Base-by-base conservation (phyloP, 2,113 vertebrate genomes). In the Nothocercus julius region DNA sequence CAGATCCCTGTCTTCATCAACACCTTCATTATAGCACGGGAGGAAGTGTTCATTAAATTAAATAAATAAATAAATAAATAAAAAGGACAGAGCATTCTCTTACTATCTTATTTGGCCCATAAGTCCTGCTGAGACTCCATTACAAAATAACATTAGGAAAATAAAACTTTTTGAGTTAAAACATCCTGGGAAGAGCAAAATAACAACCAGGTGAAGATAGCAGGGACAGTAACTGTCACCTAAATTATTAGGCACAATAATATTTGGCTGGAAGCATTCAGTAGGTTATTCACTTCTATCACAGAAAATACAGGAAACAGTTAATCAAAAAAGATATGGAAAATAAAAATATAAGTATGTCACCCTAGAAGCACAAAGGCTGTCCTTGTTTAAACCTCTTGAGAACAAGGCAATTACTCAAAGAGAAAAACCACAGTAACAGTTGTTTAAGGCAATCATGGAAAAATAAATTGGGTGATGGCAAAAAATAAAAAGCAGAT, bases 371-470 rank as follows among this genome's bases (percentile, higher is more conserved):
- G 36, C 58, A 92, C 49, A 96, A 87, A 95, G 77, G 7, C 69
- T 74, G 61, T 77, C 47, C 75, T 53, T 89, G 51, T 92, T 84
- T 75, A 92, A 93, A 91, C 36, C 66, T 82, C 87, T 69, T 56
- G n/a, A 87, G 82, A 96, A 92, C 17, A 28, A 91, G 67, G 66
- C 63, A 90, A 87, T 13, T 78, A 54, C 51, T 87, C n/a, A 83
- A 58, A 89, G 24, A 75, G 20, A 77, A 84, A 67, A 67, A 90
- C 56, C 27, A 74, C 34, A 82, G 69, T 18, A 87, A 36, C 90
- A 93, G 21, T 12, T 89, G 40, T 88, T 90, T 45, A 79, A 82
- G 62, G 54, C 66, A 83, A 53, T 21, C 44, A 82, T 22, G 56
- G 80, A 92, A 92, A 92, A 94, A 90, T 59, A 0, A 11, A 95